These are phyloP conservation scores for Sesamia nonagrioides DNA, from an alignment of 1,140 invertebrate species.

Conservation along the genomic window DNA sequence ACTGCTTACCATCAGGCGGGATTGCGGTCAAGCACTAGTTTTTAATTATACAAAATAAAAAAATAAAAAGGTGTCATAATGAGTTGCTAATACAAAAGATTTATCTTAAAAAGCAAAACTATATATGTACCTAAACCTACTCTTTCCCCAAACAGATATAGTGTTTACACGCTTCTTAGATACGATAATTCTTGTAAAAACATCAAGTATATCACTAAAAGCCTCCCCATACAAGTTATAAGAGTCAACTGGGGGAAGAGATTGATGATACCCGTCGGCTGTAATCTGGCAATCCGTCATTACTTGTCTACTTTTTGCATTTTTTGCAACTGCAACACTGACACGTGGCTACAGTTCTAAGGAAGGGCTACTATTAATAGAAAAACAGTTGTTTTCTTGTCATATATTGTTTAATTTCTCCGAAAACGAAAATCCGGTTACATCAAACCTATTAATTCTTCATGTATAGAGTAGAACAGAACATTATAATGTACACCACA, in stretches of 20 bases:
- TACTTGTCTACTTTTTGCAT: conserved; percentile 41
- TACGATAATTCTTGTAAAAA: conserved; percentile 21
- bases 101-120: neutral
- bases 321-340: conserved; percentile 31
- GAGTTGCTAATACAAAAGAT: neutral
- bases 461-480: too few relatives aligned
- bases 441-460: too few relatives aligned
- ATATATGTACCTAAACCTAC: neutral
- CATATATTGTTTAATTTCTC: neutral
- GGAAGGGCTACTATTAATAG: neutral
- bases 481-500: too few relatives aligned
- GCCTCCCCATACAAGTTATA: conserved; percentile 25
- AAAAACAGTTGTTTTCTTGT: neutral
- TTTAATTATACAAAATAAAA: too few relatives aligned
- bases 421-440: neutral
- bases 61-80: too few relatives aligned
- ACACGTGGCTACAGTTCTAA: conserved; percentile 13
- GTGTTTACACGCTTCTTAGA: conserved; percentile 14
- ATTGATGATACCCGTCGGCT: conserved; percentile 42
- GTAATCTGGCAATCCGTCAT: conserved; percentile 46
- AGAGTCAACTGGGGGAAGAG: conserved; percentile 37
- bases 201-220: conserved; percentile 33
- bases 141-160: neutral
- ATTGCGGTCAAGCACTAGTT: too few relatives aligned
- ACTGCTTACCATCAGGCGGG: too few relatives aligned